Evolutionary conservation across 2,888 invertebrate species (phyloP).

Genomic region (Nasonovia ribisnigri): DNA sequence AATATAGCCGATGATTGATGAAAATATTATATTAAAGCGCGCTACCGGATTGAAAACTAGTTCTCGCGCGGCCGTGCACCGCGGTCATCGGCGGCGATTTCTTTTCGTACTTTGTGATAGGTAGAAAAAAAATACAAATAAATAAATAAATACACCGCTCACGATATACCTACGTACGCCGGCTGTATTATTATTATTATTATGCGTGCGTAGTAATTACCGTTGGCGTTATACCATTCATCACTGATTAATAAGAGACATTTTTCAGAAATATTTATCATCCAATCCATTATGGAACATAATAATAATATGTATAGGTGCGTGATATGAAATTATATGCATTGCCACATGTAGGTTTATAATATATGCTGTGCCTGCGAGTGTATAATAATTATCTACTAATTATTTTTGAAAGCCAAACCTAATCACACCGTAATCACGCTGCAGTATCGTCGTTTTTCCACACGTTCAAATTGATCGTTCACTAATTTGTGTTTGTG

Average conservation of each 20-base stretch:
- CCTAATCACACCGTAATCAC: constrained; percentile 20
- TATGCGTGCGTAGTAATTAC: not conserved
- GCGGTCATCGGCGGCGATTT: constrained; percentile 13
- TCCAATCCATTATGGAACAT: not conserved
- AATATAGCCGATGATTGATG: constrained; percentile 40
- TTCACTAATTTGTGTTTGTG: constrained; percentile 3
- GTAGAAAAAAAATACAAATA: not conserved
- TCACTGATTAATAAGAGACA: constrained; percentile 45
- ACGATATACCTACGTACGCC: not conserved
- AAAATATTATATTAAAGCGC: constrained; percentile 13
- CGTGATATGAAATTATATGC: not conserved
- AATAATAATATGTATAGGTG: not conserved
- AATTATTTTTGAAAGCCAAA: constrained; percentile 35
- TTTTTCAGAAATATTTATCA: constrained; percentile 41
- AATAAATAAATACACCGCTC: not conserved
- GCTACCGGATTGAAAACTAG: constrained; percentile 54
- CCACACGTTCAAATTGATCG: constrained; percentile 13
- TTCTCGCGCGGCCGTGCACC: not conserved
- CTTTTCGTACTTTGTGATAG: not conserved
- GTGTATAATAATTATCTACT: constrained; percentile 12
- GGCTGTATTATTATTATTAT: not conserved
- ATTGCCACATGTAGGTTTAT: not conserved
- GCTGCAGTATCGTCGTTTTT: not conserved
- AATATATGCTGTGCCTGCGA: not conserved
- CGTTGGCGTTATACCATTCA: not conserved